Evolutionary conservation across 2,797 vertebrate species (phyloP).

Genomic region (Gephyroberyx darwinii): DNA sequence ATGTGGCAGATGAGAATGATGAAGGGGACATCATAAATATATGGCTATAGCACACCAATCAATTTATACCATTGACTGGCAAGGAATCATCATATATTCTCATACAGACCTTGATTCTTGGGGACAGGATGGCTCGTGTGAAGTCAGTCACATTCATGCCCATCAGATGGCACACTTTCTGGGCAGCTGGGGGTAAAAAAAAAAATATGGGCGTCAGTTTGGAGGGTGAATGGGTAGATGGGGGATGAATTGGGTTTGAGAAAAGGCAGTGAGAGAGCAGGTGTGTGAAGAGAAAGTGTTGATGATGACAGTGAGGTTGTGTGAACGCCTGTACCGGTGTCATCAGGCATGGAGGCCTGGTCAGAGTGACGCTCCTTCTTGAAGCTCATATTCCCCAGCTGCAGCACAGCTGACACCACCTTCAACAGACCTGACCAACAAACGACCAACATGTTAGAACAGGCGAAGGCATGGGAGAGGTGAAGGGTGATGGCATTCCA

Average conservation of each 20-base stretch:
- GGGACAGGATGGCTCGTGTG: slow-evolving; percentile 93
- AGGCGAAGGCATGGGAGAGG: too few relatives aligned
- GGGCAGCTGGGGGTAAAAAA: slow-evolving; percentile 84
- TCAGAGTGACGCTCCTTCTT: slow-evolving; percentile 97
- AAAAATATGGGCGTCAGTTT: slow-evolving; percentile 10
- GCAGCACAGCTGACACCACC: slow-evolving; percentile 92
- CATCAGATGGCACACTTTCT: slow-evolving; percentile 96
- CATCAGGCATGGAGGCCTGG: slow-evolving; percentile 97
- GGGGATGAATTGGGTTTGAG: not conserved
- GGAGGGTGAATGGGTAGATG: slow-evolving; percentile 2
- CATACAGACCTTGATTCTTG: slow-evolving; percentile 89
- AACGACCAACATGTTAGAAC: not conserved
- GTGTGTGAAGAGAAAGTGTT: not conserved
- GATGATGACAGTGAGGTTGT: slow-evolving; percentile 73
- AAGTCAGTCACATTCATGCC: slow-evolving; percentile 97
- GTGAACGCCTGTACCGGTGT: slow-evolving; percentile 86
- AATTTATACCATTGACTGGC: too few relatives aligned
- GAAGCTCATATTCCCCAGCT: slow-evolving; percentile 95
- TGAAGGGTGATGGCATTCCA: too few relatives aligned
- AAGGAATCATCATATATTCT: not conserved
- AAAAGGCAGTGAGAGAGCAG: not conserved
- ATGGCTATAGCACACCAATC: too few relatives aligned
- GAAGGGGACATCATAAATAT: too few relatives aligned
- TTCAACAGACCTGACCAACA: slow-evolving; percentile 86
- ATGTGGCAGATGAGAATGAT: too few relatives aligned